Evolutionary conservation across 2,797 vertebrate genomes (phyloP).

Genomic region (Acipenser ruthenus): DNA sequence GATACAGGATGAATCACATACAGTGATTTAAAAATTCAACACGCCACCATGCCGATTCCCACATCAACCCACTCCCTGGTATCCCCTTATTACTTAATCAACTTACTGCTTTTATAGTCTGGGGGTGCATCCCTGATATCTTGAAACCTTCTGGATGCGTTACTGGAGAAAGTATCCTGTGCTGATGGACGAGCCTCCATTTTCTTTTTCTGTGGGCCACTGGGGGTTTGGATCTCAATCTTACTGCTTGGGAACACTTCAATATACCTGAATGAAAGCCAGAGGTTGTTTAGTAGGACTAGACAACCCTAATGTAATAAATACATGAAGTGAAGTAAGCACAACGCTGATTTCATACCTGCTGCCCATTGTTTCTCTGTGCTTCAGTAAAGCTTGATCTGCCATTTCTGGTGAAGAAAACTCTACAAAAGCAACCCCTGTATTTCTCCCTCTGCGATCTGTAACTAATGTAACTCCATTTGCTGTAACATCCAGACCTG

Average conservation of each 20-base stretch:
- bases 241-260: slow-evolving; percentile 77
- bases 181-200: not conserved
- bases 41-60: no score
- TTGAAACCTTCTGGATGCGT: not conserved
- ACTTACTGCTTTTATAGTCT: slow-evolving; percentile 10
- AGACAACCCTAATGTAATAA: no score
- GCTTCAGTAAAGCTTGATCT: slow-evolving; percentile 62
- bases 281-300: not conserved
- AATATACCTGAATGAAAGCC: slow-evolving; percentile 54
- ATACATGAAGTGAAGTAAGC: no score
- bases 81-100: no score
- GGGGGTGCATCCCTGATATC: not conserved
- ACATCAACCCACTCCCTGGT: no score
- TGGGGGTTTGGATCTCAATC: slow-evolving; percentile 45
- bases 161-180: not conserved
- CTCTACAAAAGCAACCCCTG: slow-evolving; percentile 77
- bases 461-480: slow-evolving; percentile 64
- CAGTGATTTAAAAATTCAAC: no score
- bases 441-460: slow-evolving; percentile 58
- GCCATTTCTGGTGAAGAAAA: slow-evolving; percentile 71
- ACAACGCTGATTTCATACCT: slow-evolving; percentile 49
- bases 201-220: not conserved
- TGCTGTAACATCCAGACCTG: slow-evolving; percentile 71
- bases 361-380: slow-evolving; percentile 72
- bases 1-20: no score